phyloP scores from a whole-genome alignment of 2,797 vertebrate genomes.

The Pitangus sulphuratus region DNA sequence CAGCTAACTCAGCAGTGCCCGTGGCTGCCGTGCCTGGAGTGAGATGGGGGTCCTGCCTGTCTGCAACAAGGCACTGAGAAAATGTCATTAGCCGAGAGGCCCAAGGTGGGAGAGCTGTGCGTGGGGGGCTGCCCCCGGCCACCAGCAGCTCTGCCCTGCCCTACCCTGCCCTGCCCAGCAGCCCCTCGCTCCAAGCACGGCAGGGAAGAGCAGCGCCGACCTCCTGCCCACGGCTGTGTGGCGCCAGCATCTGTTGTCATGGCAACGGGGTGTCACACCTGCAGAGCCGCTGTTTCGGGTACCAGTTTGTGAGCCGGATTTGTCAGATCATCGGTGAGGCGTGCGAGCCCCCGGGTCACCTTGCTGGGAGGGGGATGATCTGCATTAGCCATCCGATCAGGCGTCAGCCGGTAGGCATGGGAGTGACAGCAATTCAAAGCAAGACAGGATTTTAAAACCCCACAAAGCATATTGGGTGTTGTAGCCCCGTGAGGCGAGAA shows the following conservation, averaged over 20 bases:
- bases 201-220: neutral
- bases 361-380: neutral
- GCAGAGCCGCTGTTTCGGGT: neutral
- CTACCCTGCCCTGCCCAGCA: neutral
- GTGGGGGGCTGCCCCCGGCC: accelerated
- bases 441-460: neutral
- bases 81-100: neutral
- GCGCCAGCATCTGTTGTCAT: slow-evolving; percentile 40
- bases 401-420: neutral
- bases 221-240: neutral
- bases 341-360: neutral
- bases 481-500: neutral
- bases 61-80: neutral
- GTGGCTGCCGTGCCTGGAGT: neutral
- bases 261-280: slow-evolving; percentile 29
- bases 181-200: accelerated
- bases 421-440: neutral
- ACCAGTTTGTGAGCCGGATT: neutral
- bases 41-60: neutral
- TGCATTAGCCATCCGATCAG: neutral
- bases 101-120: accelerated
- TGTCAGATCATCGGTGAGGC: slow-evolving; percentile 5
- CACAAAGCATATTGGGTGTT: neutral
- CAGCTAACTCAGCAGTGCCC: neutral
- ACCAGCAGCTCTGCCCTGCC: accelerated